Evolutionary conservation across 1,140 invertebrate genomes (phyloP).

Genomic region (Eupristina koningsbergeri): DNA sequence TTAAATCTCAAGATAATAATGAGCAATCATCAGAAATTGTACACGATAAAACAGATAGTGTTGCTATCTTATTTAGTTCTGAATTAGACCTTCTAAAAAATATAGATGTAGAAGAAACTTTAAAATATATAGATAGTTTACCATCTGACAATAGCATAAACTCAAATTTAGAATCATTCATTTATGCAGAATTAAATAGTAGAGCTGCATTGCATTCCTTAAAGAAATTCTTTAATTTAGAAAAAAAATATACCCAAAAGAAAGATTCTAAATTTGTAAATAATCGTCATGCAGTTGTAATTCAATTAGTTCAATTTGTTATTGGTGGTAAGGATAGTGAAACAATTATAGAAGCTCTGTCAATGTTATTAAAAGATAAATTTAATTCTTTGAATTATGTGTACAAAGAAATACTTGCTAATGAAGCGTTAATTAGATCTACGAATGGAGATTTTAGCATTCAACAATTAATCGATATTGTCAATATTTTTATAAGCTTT

Average conservation of each 20-base stretch:
- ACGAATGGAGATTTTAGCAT: constrained; percentile 77
- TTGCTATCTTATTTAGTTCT: constrained; percentile 58
- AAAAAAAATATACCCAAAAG: constrained; percentile 66
- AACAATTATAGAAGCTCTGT: constrained; percentile 71
- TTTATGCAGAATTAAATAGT: constrained; percentile 73
- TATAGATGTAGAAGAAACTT: constrained; percentile 66
- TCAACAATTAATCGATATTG: constrained; percentile 77
- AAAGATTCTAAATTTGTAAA: constrained; percentile 54
- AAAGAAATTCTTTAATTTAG: constrained; percentile 73
- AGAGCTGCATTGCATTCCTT: constrained; percentile 73
- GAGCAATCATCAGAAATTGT: not conserved
- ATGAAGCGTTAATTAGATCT: constrained; percentile 77
- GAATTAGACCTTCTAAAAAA: constrained; percentile 61
- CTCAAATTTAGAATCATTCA: constrained; percentile 67
- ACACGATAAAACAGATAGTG: constrained; percentile 56
- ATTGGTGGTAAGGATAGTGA: constrained; percentile 64
- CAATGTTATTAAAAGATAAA: constrained; percentile 65
- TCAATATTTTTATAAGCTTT: constrained; percentile 65
- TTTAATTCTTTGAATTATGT: constrained; percentile 68
- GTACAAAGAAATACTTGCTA: constrained; percentile 75
- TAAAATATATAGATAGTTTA: constrained; percentile 65
- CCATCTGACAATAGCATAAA: constrained; percentile 60
- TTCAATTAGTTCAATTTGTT: constrained; percentile 72
- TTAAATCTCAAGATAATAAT: constrained; percentile 33
- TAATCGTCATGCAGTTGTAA: constrained; percentile 42